Evolutionary conservation across 2,113 vertebrate genomes (phyloP), one percentile per base, ranked within the genome.

Genomic region (Fukomys damarensis): DNA sequence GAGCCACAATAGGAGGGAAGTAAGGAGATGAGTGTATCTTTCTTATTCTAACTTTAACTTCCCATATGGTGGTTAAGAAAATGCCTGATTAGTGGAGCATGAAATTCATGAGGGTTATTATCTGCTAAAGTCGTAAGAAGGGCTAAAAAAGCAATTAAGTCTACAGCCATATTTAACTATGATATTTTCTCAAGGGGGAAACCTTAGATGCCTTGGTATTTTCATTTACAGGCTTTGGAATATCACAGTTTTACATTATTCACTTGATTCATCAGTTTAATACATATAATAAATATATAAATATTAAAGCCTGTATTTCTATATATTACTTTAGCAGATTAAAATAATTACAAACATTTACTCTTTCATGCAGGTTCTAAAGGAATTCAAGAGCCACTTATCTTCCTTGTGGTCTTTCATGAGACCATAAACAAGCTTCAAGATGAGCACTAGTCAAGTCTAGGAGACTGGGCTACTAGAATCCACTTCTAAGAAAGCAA

Each of bases 101-200:
- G 93, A 97, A 70, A 94, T 90, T 93, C 89, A 85, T 41, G 30
- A 95, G 41, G 46, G 68, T 92, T 80, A 76, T 93, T 82, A 95
- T 46, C 88, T 65, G 24, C 68, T 66, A 3, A 16, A n/a, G 61
- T 76, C 61, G 38, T 85, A 87, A 89, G 38, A 86, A 63, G 61
- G 41, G 38, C 87, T 90, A 77, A 90, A 95, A 54, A 86, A 32
- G 26, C 81, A 68, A 35, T n/a, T 58, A 96, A 96, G 61, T 58
- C 26, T n/a, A 56, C 76, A 93, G 56, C n/a, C 54, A 56, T 59
- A 76, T 58, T 86, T 93, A 95, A 86, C 43, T 43, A 38, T 9
- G 32, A 94, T 58, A 24, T 6, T 63, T 95, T 84, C 74, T 43
- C 80, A 80, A 54, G 5, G 22, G 14, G 38, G 77, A 11, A 11